phyloP scores from a whole-genome alignment of 2,113 vertebrate genomes.

The Gulo gulo region DNA sequence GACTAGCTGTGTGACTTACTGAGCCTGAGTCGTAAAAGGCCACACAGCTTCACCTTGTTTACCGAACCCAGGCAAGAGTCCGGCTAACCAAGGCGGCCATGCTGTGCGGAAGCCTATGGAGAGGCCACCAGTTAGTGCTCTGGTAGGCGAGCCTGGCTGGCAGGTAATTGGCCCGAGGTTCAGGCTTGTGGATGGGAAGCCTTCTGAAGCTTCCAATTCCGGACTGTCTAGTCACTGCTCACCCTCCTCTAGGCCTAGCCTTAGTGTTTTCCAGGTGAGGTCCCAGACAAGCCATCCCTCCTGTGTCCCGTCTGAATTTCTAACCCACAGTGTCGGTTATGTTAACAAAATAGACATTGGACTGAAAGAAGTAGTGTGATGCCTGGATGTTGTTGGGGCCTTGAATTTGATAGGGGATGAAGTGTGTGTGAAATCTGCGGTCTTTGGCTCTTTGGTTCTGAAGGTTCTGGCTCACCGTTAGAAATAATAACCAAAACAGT shows the following conservation, averaged over 20 bases:
- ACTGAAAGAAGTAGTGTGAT: neutral
- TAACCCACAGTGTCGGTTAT: neutral
- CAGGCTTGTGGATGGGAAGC: neutral
- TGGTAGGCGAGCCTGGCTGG: neutral
- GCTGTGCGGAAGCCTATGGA: neutral
- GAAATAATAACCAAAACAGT: neutral
- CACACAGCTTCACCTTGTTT: neutral
- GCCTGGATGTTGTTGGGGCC: neutral
- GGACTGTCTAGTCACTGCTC: neutral
- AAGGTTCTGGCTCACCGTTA: neutral
- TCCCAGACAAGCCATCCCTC: neutral
- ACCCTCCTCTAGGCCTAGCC: too few relatives aligned
- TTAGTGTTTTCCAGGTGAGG: neutral
- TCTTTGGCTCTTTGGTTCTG: neutral
- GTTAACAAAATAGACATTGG: neutral
- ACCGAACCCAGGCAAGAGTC: neutral
- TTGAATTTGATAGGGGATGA: neutral
- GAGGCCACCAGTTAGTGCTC: neutral
- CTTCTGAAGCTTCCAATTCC: neutral
- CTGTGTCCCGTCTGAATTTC: neutral
- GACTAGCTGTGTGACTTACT: neutral
- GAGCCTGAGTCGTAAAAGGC: neutral
- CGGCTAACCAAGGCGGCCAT: neutral
- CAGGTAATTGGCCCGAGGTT: neutral
- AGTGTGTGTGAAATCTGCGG: neutral